Evolutionary conservation across 1,140 invertebrate species (phyloP).

Genomic region (Chymomyza costata): DNA sequence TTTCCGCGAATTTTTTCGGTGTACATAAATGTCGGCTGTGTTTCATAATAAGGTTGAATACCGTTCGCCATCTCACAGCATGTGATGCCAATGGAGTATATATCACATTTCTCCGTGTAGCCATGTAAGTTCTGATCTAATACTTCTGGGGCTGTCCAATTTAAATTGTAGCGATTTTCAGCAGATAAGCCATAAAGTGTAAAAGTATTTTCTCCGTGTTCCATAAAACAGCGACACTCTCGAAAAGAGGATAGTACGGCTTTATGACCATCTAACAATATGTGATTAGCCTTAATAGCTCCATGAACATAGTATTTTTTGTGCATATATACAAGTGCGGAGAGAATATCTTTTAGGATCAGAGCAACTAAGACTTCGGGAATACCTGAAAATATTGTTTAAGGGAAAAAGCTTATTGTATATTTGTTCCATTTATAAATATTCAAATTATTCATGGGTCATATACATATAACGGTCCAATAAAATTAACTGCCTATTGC

Average conservation of each 20-base stretch:
- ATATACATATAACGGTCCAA: no score
- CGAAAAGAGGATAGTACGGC: slow-evolving; percentile 83
- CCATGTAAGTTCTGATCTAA: slow-evolving; percentile 92
- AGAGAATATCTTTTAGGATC: slow-evolving; percentile 86
- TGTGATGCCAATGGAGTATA: slow-evolving; percentile 92
- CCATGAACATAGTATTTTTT: slow-evolving; percentile 90
- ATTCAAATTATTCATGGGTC: no score
- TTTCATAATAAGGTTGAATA: slow-evolving; percentile 88
- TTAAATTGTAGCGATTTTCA: slow-evolving; percentile 82
- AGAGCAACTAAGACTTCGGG: slow-evolving; percentile 88
- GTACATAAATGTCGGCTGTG: slow-evolving; percentile 90
- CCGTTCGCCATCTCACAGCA: slow-evolving; percentile 94
- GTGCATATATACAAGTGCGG: slow-evolving; percentile 89
- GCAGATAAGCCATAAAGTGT: slow-evolving; percentile 85
- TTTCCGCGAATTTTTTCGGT: slow-evolving; percentile 90
- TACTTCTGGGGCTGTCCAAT: slow-evolving; percentile 94
- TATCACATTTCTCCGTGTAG: slow-evolving; percentile 92
- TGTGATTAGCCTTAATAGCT: slow-evolving; percentile 89
- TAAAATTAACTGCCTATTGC: no score
- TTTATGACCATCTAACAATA: slow-evolving; percentile 77
- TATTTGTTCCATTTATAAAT: no score
- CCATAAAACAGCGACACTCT: slow-evolving; percentile 84
- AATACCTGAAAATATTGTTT: slow-evolving; percentile 78
- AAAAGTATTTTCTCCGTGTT: slow-evolving; percentile 82
- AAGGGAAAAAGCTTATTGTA: no score